phyloP scores from a whole-genome alignment of 2,888 invertebrate genomes.

The Drosophila subsilvestris region DNA sequence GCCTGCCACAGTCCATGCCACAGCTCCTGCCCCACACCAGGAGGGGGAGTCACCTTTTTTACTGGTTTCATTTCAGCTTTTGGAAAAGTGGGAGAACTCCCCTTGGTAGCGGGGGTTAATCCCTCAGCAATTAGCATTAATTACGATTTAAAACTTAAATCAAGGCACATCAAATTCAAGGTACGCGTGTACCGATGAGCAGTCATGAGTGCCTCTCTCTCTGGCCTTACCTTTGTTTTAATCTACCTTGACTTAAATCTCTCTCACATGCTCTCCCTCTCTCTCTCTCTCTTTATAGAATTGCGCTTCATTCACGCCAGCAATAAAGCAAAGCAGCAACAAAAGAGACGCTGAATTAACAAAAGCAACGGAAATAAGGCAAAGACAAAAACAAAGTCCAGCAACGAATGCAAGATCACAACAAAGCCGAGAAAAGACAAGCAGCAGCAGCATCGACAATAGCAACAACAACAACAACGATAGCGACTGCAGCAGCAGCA shows the following conservation, averaged over 20 bases:
- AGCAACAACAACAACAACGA: conserved; percentile 10
- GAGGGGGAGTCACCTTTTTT: conserved; percentile 54
- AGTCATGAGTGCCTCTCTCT: neutral
- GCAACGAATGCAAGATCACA: conserved; percentile 74
- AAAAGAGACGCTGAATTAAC: conserved; percentile 34
- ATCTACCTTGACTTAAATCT: neutral
- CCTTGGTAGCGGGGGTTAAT: conserved; percentile 55
- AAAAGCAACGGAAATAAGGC: conserved; percentile 10
- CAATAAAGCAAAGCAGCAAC: conserved; percentile 48
- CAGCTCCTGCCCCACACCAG: neutral
- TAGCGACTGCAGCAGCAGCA: conserved; percentile 23
- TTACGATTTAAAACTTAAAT: conserved; percentile 71
- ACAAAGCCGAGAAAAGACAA: conserved; percentile 72
- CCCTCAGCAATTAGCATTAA: conserved; percentile 70
- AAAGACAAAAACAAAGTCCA: conserved; percentile 32
- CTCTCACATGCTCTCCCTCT: conserved; percentile 7
- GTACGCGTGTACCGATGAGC: conserved; percentile 14
- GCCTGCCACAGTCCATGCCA: conserved; percentile 16
- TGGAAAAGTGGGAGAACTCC: conserved; percentile 21
- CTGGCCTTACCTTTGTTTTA: neutral
- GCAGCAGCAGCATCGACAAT: conserved; percentile 12
- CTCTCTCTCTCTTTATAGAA: conserved; percentile 43
- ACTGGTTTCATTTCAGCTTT: conserved; percentile 6
- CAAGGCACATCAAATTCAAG: conserved; percentile 51
- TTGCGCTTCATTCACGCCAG: conserved; percentile 64